Percentiles rank a stretch among this genome's conserved stretches.
Conservation (phyloP, 2,113 vertebrate genomes). For the Muntiacus reevesi region DNA sequence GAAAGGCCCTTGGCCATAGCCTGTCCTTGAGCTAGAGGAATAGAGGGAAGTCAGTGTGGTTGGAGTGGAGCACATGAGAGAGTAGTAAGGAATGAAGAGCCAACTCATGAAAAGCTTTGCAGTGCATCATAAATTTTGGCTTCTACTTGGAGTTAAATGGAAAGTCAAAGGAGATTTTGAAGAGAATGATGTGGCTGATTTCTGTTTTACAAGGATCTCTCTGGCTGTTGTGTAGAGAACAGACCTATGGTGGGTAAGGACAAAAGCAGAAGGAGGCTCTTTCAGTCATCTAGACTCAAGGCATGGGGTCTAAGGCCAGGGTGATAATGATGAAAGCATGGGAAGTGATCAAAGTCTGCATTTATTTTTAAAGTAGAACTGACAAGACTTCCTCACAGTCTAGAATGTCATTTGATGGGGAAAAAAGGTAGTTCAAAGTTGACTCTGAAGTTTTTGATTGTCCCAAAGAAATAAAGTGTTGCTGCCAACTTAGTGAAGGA, state of each 20-base stretch:
- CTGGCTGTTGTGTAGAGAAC: neutral
- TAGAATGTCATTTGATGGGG: neutral
- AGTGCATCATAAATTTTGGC: neutral
- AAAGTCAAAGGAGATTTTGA: neutral
- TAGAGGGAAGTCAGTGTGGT: neutral
- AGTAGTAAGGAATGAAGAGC: neutral
- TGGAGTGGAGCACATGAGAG: neutral
- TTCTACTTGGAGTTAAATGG: neutral
- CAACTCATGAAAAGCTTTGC: neutral
- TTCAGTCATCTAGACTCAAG: neutral
- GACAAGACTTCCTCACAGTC: neutral
- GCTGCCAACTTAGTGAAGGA: neutral
- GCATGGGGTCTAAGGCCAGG: neutral
- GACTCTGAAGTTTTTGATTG: neutral
- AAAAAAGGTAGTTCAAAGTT: neutral
- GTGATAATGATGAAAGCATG: neutral
- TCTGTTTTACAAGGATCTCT: neutral
- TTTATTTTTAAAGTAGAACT: neutral
- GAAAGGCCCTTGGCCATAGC: neutral
- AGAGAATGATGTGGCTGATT: neutral
- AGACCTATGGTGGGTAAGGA: neutral
- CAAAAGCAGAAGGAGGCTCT: neutral
- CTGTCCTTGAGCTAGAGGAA: neutral
- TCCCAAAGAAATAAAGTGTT: neutral
- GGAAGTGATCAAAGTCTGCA: neutral